Conservation (phyloP, 1,140 invertebrate species). For the Dolichoris vasculosae region DNA sequence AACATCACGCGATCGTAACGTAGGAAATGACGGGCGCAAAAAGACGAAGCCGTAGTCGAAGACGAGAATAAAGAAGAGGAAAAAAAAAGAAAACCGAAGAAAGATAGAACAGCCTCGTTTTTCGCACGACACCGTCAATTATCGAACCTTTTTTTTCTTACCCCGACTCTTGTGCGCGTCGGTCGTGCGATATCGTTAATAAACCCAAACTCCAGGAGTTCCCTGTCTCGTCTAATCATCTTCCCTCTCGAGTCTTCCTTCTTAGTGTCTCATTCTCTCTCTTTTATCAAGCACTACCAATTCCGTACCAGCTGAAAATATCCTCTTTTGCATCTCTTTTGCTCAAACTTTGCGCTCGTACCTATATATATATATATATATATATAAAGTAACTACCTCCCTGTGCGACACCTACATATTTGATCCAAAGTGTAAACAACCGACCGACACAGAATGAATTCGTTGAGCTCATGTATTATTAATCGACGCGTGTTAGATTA, state of each 20-base stretch:
- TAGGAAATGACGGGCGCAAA: not conserved
- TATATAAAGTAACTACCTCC: not conserved
- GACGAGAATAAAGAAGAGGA: not conserved
- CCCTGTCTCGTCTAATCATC: slow-evolving; percentile 71
- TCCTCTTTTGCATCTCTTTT: not conserved
- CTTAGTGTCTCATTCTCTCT: slow-evolving; percentile 55
- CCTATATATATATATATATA: not conserved
- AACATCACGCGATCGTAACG: slow-evolving; percentile 26
- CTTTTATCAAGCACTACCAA: slow-evolving; percentile 12
- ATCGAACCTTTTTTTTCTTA: slow-evolving; percentile 68
- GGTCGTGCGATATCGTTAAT: slow-evolving; percentile 73
- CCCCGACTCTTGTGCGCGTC: slow-evolving; percentile 56
- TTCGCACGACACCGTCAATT: slow-evolving; percentile 66
- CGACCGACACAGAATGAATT: slow-evolving; percentile 67
- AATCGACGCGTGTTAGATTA: slow-evolving; percentile 62
- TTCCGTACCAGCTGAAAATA: slow-evolving; percentile 49
- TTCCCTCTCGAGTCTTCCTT: slow-evolving; percentile 54
- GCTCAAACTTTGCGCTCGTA: not conserved
- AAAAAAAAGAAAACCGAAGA: not conserved
- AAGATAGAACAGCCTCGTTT: slow-evolving; percentile 53
- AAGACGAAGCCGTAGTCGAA: not conserved
- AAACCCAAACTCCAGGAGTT: slow-evolving; percentile 67
- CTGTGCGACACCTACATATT: slow-evolving; percentile 71
- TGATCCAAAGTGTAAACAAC: slow-evolving; percentile 69
- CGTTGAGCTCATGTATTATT: slow-evolving; percentile 69